phyloP scores from a whole-genome alignment of 2,888 invertebrate genomes.

The Cataglyphis cursor region DNA sequence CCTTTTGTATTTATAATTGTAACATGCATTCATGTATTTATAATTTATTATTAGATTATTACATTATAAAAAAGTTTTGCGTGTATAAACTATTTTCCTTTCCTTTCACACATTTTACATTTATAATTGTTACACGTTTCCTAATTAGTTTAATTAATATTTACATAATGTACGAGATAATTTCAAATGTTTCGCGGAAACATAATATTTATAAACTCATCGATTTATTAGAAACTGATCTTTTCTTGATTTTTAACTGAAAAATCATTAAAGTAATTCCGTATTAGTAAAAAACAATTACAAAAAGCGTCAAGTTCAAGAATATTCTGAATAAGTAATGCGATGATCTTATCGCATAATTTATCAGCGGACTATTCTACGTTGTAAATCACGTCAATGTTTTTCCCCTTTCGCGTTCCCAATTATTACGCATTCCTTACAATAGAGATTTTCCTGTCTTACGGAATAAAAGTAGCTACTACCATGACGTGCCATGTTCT shows the following conservation, averaged over 20 bases:
- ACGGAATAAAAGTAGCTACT: neutral
- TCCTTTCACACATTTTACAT: neutral
- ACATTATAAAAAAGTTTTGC: constrained; percentile 39
- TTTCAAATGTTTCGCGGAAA: neutral
- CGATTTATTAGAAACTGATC: neutral
- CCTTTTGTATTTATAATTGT: constrained; percentile 73
- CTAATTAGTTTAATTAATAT: neutral
- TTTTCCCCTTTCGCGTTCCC: neutral
- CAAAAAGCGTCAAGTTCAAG: neutral
- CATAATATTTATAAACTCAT: neutral
- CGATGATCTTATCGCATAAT: neutral
- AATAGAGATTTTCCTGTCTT: constrained; percentile 5
- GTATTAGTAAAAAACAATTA: neutral
- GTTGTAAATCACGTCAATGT: constrained; percentile 1
- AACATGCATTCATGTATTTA: constrained; percentile 72
- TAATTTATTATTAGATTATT: constrained; percentile 74
- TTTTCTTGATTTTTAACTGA: constrained; percentile 1
- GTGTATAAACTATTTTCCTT: constrained; percentile 23
- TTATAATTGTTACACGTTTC: neutral
- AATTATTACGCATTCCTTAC: neutral
- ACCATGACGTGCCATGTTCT: neutral
- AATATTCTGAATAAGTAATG: neutral
- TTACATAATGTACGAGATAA: neutral
- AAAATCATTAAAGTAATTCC: neutral
- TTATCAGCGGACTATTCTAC: neutral